These are phyloP conservation scores for Delphinus delphis DNA, from an alignment of 2,113 vertebrate species.

Conservation along the genomic window DNA sequence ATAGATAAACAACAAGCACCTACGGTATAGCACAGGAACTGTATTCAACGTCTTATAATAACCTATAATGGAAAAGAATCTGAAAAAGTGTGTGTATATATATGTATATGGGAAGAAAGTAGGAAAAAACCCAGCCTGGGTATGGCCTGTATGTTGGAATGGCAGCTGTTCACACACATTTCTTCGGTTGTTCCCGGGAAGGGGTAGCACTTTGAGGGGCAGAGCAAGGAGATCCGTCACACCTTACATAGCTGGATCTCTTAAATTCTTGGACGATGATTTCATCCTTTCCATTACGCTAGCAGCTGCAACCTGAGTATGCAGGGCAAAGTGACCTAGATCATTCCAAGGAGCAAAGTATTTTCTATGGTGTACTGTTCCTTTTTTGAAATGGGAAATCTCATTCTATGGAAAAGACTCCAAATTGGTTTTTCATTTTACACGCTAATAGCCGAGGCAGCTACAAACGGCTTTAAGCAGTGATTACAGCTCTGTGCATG, in stretches of 20 bases:
- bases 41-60: not conserved
- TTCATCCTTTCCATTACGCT: not conserved
- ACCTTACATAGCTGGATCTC: not conserved
- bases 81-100: not conserved
- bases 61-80: not conserved
- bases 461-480: not conserved
- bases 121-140: not conserved
- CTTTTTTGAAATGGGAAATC: not conserved
- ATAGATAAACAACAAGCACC: not conserved
- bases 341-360: not conserved
- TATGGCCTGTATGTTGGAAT: not conserved
- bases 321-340: not conserved
- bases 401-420: not conserved
- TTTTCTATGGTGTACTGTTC: not conserved
- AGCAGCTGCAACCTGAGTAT: not conserved
- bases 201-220: not conserved
- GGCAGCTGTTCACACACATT: not conserved
- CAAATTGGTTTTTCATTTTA: not conserved
- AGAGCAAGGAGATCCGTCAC: not conserved
- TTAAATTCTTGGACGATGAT: not conserved
- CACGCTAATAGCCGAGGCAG: not conserved
- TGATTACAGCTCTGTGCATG: not conserved
- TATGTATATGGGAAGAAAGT: not conserved
- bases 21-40: not conserved
- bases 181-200: not conserved